Percentiles rank a stretch among this genome's conserved stretches.
Conservation (phyloP, 2,888 invertebrate species). For the Drosophila eohydei region DNA sequence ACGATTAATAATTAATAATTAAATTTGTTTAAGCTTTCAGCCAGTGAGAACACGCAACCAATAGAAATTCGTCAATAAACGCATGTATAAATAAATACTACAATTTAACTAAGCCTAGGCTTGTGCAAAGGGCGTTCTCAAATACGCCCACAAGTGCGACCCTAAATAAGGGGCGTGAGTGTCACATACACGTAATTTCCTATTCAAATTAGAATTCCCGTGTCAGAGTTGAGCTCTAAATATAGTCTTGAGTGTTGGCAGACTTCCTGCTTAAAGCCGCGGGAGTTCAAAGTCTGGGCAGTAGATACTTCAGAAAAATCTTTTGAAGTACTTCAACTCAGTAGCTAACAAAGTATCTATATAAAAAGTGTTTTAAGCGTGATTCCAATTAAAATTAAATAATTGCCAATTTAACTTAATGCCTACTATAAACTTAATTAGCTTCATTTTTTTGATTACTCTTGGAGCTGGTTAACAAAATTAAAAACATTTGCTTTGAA, state of each 20-base stretch:
- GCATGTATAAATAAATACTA: background rate
- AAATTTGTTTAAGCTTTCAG: conserved; percentile 7
- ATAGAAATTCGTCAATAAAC: background rate
- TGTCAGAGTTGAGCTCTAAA: background rate
- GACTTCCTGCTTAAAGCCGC: background rate
- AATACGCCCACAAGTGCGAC: background rate
- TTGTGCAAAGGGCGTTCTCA: background rate
- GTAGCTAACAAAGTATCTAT: no score
- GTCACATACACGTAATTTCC: background rate
- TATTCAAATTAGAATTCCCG: background rate
- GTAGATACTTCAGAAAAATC: background rate
- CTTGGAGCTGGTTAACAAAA: background rate
- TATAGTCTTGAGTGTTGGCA: background rate
- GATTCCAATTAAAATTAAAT: no score
- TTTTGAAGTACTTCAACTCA: background rate
- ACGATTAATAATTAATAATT: conserved; percentile 27
- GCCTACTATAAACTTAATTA: no score
- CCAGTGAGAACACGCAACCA: conserved; percentile 1
- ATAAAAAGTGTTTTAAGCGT: no score
- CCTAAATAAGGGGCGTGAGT: background rate
- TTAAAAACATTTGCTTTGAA: background rate
- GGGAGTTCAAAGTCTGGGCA: background rate
- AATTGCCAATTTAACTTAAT: no score
- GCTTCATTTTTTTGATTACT: background rate
- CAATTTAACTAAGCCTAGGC: background rate